A percentile compares a stretch with the other conserved stretches of the same genome.
These are phyloP conservation scores for Dermatophagoides farinae DNA, from an alignment of 1,140 invertebrate genomes.

Conservation along the genomic window DNA sequence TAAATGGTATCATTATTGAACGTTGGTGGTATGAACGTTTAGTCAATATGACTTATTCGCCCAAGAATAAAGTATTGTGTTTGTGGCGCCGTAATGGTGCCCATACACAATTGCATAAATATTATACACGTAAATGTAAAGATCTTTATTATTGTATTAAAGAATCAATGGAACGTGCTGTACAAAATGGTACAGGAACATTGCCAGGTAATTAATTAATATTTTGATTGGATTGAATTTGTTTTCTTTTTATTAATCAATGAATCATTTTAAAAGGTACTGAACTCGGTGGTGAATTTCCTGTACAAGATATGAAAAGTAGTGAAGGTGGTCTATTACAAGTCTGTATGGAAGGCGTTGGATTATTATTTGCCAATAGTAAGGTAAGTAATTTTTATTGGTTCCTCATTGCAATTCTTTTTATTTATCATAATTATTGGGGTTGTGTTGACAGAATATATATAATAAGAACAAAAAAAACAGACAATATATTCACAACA, in stretches of 20 bases:
- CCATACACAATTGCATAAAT: conserved; percentile 86
- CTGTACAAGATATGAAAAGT: conserved; percentile 85
- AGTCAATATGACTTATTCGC: conserved; percentile 98
- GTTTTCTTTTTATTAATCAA: background rate
- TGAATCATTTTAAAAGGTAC: conserved; percentile 17
- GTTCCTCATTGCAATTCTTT: background rate
- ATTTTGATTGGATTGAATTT: background rate
- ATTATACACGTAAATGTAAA: conserved; percentile 98
- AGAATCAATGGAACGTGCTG: conserved; percentile 91
- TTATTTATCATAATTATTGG: background rate
- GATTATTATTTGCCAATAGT: conserved; percentile 90
- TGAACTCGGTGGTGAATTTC: conserved; percentile 94
- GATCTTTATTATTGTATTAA: conserved; percentile 97
- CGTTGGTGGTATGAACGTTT: conserved; percentile 95
- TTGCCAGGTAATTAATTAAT: conserved; percentile 30
- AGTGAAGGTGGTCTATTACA: conserved; percentile 90
- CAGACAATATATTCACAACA: too few species aligned
- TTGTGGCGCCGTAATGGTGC: conserved; percentile 50
- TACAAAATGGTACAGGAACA: conserved; percentile 52
- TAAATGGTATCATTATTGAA: conserved; percentile 83
- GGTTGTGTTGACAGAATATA: too few species aligned
- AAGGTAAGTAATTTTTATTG: conserved; percentile 48
- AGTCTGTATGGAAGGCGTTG: conserved; percentile 97
- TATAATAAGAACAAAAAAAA: too few species aligned
- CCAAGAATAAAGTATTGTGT: conserved; percentile 89